Conservation (phyloP, 1,140 invertebrate genomes). For the Sycophaga agraensis region DNA sequence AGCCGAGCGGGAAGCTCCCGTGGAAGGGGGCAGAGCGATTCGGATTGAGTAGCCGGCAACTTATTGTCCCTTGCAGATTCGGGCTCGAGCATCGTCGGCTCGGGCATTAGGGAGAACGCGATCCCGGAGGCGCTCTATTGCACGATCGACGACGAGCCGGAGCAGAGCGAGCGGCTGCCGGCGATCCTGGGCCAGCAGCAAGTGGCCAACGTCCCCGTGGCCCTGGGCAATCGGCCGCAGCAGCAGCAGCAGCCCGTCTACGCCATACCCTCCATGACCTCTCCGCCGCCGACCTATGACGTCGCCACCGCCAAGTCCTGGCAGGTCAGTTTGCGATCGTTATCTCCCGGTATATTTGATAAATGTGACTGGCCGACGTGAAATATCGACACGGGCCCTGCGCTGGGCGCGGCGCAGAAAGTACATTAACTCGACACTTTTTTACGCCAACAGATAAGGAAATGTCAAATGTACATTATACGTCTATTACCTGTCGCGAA, state of each 20-base stretch:
- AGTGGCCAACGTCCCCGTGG: constrained; percentile 4
- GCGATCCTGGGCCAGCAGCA: neutral
- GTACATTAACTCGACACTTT: no score
- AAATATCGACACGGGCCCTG: no score
- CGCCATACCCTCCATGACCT: constrained; percentile 53
- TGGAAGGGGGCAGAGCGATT: no score
- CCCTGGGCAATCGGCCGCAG: constrained; percentile 21
- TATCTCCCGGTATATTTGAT: no score
- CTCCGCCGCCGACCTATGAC: constrained; percentile 55
- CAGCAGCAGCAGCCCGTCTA: constrained; percentile 45
- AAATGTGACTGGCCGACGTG: no score
- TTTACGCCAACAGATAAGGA: no score
- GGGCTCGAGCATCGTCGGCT: constrained; percentile 43
- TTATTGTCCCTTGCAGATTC: constrained; percentile 39
- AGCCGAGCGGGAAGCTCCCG: no score
- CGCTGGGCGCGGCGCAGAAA: no score
- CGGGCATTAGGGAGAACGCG: constrained; percentile 41
- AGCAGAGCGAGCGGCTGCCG: neutral
- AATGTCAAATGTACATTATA: no score
- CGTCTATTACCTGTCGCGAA: no score
- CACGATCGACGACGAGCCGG: constrained; percentile 41
- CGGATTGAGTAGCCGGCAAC: no score
- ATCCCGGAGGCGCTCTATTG: constrained; percentile 48
- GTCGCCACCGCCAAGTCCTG: constrained; percentile 51
- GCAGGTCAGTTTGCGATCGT: constrained; percentile 42